Evolutionary conservation across 2,113 vertebrate genomes (phyloP), one percentile per base, ranked within the genome.

Genomic region (Phylloscopus trochilus): DNA sequence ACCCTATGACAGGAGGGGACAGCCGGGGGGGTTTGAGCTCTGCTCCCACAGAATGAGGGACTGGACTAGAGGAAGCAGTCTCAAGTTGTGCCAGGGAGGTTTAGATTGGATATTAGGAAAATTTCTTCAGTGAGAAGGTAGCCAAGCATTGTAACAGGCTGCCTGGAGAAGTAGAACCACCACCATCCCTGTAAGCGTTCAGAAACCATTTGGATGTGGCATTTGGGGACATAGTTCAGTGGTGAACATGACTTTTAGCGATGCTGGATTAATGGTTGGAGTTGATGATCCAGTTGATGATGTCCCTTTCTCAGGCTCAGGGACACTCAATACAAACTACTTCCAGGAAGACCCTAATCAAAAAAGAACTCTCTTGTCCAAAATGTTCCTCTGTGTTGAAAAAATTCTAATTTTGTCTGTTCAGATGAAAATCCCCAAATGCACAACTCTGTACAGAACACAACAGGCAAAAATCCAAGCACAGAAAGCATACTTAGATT

Each of bases 61-160:
- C 28, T 3, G 8, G 12, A 78, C 1, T 2, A 87, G 18, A 27
- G 33, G 7, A 15, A 69, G 39, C 0, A 0, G 3, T 2, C 17
- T 31, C 46, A 28, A 13, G 55, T 13, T 60, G 39, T 9, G 12
- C 33, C 28, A 44, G 15, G 33, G 18, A 60, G 23, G 27, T 46
- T 78, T 23, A 33, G 11, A 15, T 7, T 46, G 18, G 15, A 28
- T 52, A 69, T 46, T 20, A 15, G 7, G 6, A 39, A 46, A 60
- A 53, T 20, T 53, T 28, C 33, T 46, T 78, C 64, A 23, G 18
- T 13, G 33, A 53, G 43, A 46, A 37, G 39, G 27, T 52, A 22
- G 6, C 13, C n/a, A 62, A 53, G 22, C 15, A 46, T 10, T 46
- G 33, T 18, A 46, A 52, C 6, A 46, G 14, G 17, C 37, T 52